Evolutionary conservation across 23 tunicate genomes (phyloP).

Genomic region (Aplidium turbinatum): DNA sequence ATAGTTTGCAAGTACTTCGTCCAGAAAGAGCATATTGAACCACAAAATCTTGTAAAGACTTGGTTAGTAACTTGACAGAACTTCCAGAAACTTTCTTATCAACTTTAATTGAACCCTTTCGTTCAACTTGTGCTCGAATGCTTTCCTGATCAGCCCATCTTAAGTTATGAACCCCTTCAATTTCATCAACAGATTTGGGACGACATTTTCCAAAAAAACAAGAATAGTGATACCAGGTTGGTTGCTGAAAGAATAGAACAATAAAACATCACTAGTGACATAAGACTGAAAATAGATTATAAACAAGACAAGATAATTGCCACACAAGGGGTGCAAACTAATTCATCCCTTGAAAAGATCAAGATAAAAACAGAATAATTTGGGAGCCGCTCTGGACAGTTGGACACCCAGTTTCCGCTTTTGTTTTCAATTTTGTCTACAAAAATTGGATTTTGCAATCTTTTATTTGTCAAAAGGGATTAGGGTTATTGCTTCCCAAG

Average conservation of each 20-base stretch:
- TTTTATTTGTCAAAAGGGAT: too few species aligned
- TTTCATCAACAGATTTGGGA: conserved; percentile 63
- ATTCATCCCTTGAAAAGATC: too few species aligned
- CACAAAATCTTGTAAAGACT: conserved; percentile 76
- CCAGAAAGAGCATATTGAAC: conserved; percentile 87
- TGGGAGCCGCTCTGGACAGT: too few species aligned
- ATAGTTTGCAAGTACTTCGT: conserved; percentile 74
- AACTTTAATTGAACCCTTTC: not conserved
- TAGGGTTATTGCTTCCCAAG: too few species aligned
- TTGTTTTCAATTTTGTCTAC: too few species aligned
- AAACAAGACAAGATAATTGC: not conserved
- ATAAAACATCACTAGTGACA: too few species aligned
- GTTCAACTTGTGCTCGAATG: conserved; percentile 71
- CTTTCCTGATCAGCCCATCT: conserved; percentile 95
- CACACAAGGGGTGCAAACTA: too few species aligned
- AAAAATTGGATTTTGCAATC: too few species aligned
- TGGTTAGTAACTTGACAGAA: conserved; percentile 10
- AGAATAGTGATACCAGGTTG: conserved; percentile 85
- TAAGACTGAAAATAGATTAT: not conserved
- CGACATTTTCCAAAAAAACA: conserved; percentile 86
- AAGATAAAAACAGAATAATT: too few species aligned
- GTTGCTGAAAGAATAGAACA: conserved; percentile 58
- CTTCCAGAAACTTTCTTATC: conserved; percentile 6
- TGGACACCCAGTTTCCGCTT: too few species aligned
- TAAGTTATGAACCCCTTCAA: conserved; percentile 59